Evolutionary conservation across 2,797 vertebrate species (phyloP).

Genomic region (Hypotaenidia okinawae): DNA sequence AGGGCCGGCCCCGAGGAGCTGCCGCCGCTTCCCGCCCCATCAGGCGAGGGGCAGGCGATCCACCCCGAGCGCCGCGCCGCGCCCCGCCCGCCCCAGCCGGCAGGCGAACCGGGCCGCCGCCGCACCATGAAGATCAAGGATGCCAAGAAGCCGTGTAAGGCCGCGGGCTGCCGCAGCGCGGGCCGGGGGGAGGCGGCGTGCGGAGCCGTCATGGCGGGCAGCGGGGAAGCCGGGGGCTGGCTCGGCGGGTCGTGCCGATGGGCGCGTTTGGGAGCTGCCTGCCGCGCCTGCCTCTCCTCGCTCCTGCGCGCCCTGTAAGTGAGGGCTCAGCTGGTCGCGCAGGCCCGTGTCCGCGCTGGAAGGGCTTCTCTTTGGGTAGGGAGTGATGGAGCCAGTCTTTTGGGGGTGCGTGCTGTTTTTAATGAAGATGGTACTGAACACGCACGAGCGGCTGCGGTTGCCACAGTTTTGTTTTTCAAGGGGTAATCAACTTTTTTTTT

Average conservation of each 20-base stretch:
- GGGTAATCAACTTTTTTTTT: not conserved
- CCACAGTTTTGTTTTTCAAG: not conserved
- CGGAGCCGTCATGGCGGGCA: not conserved
- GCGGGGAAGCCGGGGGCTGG: not conserved
- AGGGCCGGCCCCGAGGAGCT: not conserved
- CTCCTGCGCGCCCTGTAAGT: not conserved
- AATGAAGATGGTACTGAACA: not conserved
- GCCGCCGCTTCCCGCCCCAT: constrained; percentile 46
- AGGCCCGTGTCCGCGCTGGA: fast-evolving
- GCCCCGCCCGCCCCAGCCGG: not conserved
- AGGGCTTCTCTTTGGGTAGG: not conserved
- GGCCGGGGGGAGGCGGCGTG: not conserved
- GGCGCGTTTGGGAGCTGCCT: not conserved
- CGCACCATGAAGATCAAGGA: constrained; percentile 83
- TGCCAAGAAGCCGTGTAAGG: constrained; percentile 83
- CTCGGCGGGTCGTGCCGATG: not conserved
- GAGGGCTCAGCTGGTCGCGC: not conserved
- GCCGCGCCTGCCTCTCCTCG: not conserved
- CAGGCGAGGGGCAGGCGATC: constrained; percentile 31
- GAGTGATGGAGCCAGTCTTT: fast-evolving
- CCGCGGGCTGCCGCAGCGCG: not conserved
- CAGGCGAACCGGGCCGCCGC: not conserved
- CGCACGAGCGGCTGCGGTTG: too few species aligned
- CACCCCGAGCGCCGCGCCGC: not conserved
- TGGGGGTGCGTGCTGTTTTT: not conserved